Conservation (phyloP, 2,888 invertebrate species). For the Apodemia mormo region DNA sequence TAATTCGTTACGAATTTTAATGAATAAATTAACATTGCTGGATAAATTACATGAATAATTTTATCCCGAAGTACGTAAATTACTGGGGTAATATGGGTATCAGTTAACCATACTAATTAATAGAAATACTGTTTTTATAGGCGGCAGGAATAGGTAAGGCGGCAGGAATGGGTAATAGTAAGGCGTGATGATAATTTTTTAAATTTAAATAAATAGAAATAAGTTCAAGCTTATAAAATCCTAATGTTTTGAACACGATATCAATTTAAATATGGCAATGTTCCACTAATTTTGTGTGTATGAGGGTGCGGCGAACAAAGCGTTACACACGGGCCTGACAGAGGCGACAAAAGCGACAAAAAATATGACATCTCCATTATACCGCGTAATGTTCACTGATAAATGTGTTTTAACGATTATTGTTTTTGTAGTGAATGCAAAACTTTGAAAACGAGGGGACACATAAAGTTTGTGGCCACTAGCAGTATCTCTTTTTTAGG, state of each 20-base stretch:
- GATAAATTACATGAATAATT: too few relatives aligned
- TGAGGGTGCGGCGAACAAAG: conserved; percentile 41
- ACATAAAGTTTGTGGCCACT: not conserved
- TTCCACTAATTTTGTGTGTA: conserved; percentile 53
- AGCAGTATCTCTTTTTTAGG: not conserved
- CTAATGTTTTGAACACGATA: conserved; percentile 36
- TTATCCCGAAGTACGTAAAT: too few relatives aligned
- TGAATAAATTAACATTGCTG: too few relatives aligned
- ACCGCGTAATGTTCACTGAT: conserved; percentile 39
- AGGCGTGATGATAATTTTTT: too few relatives aligned
- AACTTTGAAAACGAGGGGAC: conserved; percentile 4
- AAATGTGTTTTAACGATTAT: conserved; percentile 43
- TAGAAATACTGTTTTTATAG: too few relatives aligned
- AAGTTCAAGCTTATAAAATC: conserved; percentile 10
- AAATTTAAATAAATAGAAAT: not conserved
- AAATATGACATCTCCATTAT: conserved; percentile 65
- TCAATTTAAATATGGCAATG: conserved; percentile 59
- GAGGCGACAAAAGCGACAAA: conserved; percentile 40
- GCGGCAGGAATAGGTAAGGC: too few relatives aligned
- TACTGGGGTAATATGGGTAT: too few relatives aligned
- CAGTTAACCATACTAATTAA: too few relatives aligned
- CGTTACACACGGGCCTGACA: conserved; percentile 30
- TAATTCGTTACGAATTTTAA: too few relatives aligned
- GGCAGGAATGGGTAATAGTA: too few relatives aligned
- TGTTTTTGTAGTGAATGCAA: conserved; percentile 31